phyloP scores from a whole-genome alignment of 2,113 vertebrate species.

The Paramormyrops kingsleyae region DNA sequence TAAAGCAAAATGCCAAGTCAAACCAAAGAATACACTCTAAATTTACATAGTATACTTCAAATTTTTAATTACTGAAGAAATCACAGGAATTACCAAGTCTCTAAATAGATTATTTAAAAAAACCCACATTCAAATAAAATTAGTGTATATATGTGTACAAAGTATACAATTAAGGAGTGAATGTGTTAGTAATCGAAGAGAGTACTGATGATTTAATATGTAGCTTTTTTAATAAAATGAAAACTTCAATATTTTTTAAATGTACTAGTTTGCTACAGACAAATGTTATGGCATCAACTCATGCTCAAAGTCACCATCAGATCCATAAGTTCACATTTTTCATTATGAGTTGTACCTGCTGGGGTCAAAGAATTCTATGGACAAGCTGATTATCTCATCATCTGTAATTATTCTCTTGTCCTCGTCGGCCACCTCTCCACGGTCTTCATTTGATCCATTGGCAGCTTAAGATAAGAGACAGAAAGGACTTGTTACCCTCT shows the following conservation, averaged over 20 bases:
- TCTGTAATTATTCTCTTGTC: constrained; percentile 98
- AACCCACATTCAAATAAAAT: background rate
- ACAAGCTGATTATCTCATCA: constrained; percentile 98
- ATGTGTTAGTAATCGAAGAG: background rate
- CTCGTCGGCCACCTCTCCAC: constrained; percentile 95
- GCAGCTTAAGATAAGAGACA: constrained; percentile 60
- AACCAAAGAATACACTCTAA: background rate
- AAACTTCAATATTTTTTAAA: background rate
- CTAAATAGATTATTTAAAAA: background rate
- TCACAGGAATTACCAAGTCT: background rate
- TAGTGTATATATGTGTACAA: background rate
- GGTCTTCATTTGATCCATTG: constrained; percentile 95
- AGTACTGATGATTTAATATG: background rate
- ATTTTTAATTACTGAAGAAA: background rate
- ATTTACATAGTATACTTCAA: background rate
- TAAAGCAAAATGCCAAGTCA: background rate
- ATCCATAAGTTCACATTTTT: background rate
- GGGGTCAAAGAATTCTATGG: constrained; percentile 96
- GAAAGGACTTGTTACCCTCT: background rate
- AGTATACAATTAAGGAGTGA: background rate
- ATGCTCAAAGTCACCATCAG: background rate
- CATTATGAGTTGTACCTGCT: constrained; percentile 62
- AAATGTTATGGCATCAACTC: background rate
- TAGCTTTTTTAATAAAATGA: background rate
- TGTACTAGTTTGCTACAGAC: background rate